phyloP scores from a whole-genome alignment of 1,140 invertebrate species.

The Drosophila tsacasi region DNA sequence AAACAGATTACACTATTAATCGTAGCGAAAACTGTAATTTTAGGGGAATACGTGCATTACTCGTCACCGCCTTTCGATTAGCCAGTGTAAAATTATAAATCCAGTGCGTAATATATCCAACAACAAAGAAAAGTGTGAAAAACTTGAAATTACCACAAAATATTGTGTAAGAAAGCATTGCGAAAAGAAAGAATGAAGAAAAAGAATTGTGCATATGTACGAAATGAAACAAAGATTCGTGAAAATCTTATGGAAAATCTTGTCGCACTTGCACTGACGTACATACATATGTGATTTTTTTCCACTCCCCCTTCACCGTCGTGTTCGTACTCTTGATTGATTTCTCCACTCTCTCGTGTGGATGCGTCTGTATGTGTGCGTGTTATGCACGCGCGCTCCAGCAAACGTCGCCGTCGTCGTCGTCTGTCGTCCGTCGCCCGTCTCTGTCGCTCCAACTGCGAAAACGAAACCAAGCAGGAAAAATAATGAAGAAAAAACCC shows the following conservation, averaged over 20 bases:
- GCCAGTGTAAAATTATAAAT: constrained; percentile 59
- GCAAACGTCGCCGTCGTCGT: constrained; percentile 58
- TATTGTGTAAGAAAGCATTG: constrained; percentile 75
- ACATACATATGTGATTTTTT: constrained; percentile 61
- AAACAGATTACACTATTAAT: constrained; percentile 70
- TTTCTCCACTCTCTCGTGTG: constrained; percentile 72
- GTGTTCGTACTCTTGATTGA: constrained; percentile 68
- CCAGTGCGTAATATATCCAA: constrained; percentile 49
- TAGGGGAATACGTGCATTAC: constrained; percentile 79
- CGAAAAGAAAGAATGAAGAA: constrained; percentile 50
- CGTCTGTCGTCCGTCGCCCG: constrained; percentile 44
- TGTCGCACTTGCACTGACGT: constrained; percentile 56
- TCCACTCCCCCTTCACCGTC: constrained; percentile 56
- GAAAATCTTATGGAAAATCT: constrained; percentile 61
- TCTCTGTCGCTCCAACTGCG: constrained; percentile 59
- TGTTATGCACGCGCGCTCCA: constrained; percentile 80
- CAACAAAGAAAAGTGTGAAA: constrained; percentile 51
- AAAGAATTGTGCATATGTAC: constrained; percentile 39
- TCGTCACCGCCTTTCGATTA: constrained; percentile 66
- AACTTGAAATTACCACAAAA: constrained; percentile 62
- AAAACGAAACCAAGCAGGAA: constrained; percentile 52
- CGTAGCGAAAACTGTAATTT: constrained; percentile 65
- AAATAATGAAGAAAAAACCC: constrained; percentile 19
- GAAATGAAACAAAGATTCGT: constrained; percentile 62
- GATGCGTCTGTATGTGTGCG: constrained; percentile 53